Percentiles rank a stretch among this genome's conserved stretches.
These are phyloP conservation scores for Delia radicum DNA, from an alignment of 1,140 invertebrate species.

Conservation along the genomic window DNA sequence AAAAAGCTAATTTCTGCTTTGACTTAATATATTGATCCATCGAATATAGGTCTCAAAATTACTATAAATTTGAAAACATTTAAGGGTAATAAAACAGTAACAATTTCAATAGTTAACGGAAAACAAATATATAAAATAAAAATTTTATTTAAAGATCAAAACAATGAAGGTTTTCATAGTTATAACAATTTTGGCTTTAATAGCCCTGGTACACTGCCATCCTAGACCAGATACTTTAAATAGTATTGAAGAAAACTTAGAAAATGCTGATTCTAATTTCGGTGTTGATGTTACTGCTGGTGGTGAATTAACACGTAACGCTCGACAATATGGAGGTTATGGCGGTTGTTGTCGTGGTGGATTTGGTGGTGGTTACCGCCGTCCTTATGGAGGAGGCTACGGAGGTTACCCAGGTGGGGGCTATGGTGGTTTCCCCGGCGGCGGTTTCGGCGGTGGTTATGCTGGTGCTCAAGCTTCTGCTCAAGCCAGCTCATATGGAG, in stretches of 20 bases:
- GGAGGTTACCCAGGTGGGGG: background rate
- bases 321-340: background rate
- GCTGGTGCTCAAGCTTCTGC: background rate
- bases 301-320: background rate
- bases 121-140: background rate
- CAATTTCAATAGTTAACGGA: background rate
- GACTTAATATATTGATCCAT: too few species aligned
- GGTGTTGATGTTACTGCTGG: background rate
- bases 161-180: background rate
- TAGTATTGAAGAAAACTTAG: background rate
- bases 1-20: too few species aligned
- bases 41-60: background rate
- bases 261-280: background rate
- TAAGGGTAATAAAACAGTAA: background rate
- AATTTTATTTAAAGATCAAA: too few species aligned
- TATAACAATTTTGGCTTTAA: background rate
- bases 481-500: background rate
- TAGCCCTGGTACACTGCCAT: background rate
- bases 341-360: background rate
- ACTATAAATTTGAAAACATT: background rate
- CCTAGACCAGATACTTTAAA: background rate
- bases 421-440: background rate
- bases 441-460: background rate
- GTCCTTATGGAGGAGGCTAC: background rate
- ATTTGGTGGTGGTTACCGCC: background rate